Base-by-base conservation (phyloP, 2,888 invertebrate species). In the Drosophila sordidula region DNA sequence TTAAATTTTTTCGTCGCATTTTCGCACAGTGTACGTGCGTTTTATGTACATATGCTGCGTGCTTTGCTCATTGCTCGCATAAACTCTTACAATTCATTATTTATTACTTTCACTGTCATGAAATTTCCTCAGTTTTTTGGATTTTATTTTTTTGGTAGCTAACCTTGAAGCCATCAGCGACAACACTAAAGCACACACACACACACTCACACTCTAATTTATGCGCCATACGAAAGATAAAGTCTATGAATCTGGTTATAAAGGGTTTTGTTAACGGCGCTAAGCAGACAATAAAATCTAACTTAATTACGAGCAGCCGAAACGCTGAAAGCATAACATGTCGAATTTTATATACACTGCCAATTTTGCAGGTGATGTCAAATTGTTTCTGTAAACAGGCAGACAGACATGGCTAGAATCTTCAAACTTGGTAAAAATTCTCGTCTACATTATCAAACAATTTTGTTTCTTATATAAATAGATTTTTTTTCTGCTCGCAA, bases 1-100 rank as follows among this genome's bases (percentile, higher is more conserved):
- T 29, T 12, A 4, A 16, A 39, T 9, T 9, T 16, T 16, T 8
- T 14, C 6, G 5, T 2, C n/a, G 5, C 6, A 6, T 26, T 45
- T 46, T 29, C 54, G 11, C 34, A 12, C 54, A 44, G 54, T 39
- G 46, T 18, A 58, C 44, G 39, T 45, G 63, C 36, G 38, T 54
- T 41, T 62, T 59, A 63, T 69, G 56, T 64, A 55, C 89, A 87
- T 80, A 83, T 71, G 64, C 66, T 62, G 56, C 68, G 49, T 58
- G 73, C 59, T 47, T 46, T 26, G 69, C 80, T 86, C 69, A 83
- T 84, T 82, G 84, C 85, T 63, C 59, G 68, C 69, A 69, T 84
- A 84, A 80, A 66, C 71, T 84, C 78, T 64, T 51, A 70, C 69
- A 85, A 84, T 87, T 84, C 89, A 84, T 89, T 84, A 84, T 84